These are phyloP conservation scores for Pavo muticus DNA, from an alignment of 2,113 vertebrate species.

Conservation along the genomic window DNA sequence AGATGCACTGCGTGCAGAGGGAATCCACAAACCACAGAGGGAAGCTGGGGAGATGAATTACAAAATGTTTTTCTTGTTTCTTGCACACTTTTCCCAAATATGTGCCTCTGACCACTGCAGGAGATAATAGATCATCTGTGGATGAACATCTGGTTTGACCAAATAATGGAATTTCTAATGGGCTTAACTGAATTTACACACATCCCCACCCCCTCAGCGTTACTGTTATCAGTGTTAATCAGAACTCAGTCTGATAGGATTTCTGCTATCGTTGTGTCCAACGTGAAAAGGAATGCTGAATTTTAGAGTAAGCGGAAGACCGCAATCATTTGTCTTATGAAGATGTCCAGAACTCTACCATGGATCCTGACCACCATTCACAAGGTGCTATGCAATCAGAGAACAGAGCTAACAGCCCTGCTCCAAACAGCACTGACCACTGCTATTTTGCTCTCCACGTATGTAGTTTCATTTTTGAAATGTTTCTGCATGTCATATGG, in stretches of 20 bases:
- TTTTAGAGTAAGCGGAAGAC: not conserved
- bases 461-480: fast-evolving
- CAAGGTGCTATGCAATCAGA: not conserved
- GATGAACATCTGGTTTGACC: not conserved
- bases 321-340: not conserved
- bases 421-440: not conserved
- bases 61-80: not conserved
- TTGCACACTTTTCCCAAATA: not conserved
- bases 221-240: not conserved
- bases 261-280: not conserved
- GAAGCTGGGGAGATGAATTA: not conserved
- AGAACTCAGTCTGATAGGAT: not conserved
- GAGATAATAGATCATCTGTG: not conserved
- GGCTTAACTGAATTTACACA: not conserved
- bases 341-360: not conserved
- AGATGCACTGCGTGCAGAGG: fast-evolving
- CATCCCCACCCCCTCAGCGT: fast-evolving
- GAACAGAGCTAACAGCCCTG: fast-evolving
- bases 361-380: not conserved
- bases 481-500: not conserved
- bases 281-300: not conserved
- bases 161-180: fast-evolving
- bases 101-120: not conserved
- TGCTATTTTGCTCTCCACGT: not conserved
- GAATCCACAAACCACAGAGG: not conserved